Evolutionary conservation across 1,140 invertebrate species (phyloP).

Genomic region (Cotesia glomerata): DNA sequence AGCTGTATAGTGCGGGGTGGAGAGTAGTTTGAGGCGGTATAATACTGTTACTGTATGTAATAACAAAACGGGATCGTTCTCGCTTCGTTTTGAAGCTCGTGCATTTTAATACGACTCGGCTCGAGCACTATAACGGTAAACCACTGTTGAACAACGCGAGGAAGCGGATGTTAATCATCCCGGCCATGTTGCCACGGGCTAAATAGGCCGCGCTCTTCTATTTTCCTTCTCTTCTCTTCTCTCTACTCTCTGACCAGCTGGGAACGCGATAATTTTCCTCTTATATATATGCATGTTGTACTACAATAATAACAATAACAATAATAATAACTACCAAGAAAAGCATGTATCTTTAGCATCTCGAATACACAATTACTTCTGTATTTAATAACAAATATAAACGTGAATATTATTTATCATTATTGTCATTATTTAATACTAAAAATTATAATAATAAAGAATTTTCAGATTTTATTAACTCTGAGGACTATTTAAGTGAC

Average conservation of each 20-base stretch:
- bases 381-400: neutral
- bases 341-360: neutral
- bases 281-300: conserved; percentile 27
- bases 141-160: conserved; percentile 33
- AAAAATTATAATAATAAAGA: no score
- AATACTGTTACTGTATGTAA: neutral
- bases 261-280: conserved; percentile 38
- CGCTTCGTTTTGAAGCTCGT: conserved; percentile 9
- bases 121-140: conserved; percentile 30
- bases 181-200: conserved; percentile 27
- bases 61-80: neutral
- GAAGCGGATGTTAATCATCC: conserved; percentile 40
- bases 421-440: no score
- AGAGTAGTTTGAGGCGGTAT: no score
- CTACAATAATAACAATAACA: neutral
- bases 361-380: neutral
- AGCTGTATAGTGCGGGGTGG: no score
- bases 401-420: no score
- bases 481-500: no score
- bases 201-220: conserved; percentile 35
- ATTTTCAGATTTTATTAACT: no score
- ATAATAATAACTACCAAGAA: neutral
- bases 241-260: neutral
- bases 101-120: conserved; percentile 39
- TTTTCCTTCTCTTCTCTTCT: neutral